A percentile compares a stretch with the other conserved stretches of the same genome.
These are phyloP conservation scores for Morinoia aosen DNA, from an alignment of 2,888 invertebrate species.

Conservation along the genomic window DNA sequence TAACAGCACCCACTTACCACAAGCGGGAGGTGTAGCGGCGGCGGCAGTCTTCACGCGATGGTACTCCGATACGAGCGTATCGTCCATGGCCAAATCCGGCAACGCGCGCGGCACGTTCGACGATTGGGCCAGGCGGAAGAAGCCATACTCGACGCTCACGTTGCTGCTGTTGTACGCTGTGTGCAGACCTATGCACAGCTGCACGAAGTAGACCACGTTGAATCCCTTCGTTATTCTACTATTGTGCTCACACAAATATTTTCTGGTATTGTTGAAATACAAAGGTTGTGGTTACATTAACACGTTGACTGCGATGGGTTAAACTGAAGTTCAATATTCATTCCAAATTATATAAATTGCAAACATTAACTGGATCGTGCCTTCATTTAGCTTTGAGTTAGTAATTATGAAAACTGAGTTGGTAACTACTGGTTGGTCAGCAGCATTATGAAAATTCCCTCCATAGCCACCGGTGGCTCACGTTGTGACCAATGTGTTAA, in stretches of 20 bases:
- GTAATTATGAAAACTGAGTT: too few relatives aligned
- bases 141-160: slow-evolving; percentile 59
- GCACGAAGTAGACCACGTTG: background rate
- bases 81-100: background rate
- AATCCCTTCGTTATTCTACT: background rate
- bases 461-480: too few relatives aligned
- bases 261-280: too few relatives aligned
- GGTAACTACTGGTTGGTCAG: too few relatives aligned
- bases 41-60: slow-evolving; percentile 30
- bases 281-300: background rate
- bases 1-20: background rate
- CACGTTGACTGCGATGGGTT: background rate
- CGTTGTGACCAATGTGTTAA: too few relatives aligned
- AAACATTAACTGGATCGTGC: too few relatives aligned
- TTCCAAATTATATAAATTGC: too few relatives aligned
- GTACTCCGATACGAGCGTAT: slow-evolving; percentile 28
- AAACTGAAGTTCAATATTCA: too few relatives aligned
- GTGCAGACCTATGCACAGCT: slow-evolving; percentile 58
- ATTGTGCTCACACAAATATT: background rate
- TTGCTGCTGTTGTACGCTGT: slow-evolving; percentile 46
- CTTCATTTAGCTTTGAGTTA: too few relatives aligned
- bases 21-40: background rate
- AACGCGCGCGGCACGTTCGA: slow-evolving; percentile 47
- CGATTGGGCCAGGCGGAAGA: slow-evolving; percentile 56
- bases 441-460: too few relatives aligned